Percentiles rank a stretch among this genome's conserved stretches.
Conservation (phyloP, 1,140 invertebrate species). For the Drosophila rufa region DNA sequence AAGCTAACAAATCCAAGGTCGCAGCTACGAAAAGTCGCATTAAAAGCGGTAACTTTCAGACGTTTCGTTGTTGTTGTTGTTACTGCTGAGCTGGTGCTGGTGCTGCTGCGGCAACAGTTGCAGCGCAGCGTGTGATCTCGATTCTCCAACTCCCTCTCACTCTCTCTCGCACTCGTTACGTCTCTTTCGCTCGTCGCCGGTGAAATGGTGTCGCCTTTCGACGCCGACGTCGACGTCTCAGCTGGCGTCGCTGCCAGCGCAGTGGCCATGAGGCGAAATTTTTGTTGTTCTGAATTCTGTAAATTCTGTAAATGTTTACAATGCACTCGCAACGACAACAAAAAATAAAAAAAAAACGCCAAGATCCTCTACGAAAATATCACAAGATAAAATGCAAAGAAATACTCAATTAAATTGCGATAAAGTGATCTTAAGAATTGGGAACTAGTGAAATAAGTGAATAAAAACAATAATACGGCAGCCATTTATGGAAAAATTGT, state of each 20-base stretch:
- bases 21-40: constrained; percentile 24
- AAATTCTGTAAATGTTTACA: constrained; percentile 68
- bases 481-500: neutral
- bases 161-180: constrained; percentile 19
- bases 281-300: constrained; percentile 67
- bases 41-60: constrained; percentile 10
- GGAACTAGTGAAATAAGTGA: neutral
- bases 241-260: constrained; percentile 25
- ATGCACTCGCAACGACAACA: constrained; percentile 44
- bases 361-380: constrained; percentile 15
- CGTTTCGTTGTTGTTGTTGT: constrained; percentile 17
- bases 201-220: constrained; percentile 56
- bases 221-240: constrained; percentile 22
- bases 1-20: constrained; percentile 42
- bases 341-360: constrained; percentile 22
- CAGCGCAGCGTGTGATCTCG: constrained; percentile 43
- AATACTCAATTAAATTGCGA: neutral
- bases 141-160: constrained; percentile 17
- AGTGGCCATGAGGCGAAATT: constrained; percentile 49
- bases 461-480: neutral
- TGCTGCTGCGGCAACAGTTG: constrained; percentile 29
- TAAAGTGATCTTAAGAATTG: constrained; percentile 4
- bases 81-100: constrained; percentile 4
- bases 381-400: neutral
- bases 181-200: constrained; percentile 44